Base-by-base conservation (phyloP, 2,797 vertebrate genomes). In the Enteromius mattozi region DNA sequence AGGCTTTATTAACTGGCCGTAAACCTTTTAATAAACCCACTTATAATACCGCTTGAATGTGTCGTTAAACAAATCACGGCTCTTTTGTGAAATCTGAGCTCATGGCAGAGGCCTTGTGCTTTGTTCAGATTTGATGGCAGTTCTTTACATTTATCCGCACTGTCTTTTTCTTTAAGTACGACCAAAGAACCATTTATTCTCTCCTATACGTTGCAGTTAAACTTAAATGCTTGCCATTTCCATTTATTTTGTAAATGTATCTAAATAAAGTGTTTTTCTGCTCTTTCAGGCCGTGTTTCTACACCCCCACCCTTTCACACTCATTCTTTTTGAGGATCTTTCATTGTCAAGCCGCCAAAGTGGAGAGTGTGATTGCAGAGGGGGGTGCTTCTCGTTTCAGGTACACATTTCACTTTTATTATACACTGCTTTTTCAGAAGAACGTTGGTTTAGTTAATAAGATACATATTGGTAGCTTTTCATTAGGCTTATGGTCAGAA, bases 301-400 rank as follows among this genome's bases (percentile, higher is more conserved):
- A 95, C 91, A 93, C 72, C 94, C 95, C 95, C 94, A 92, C 94
- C 96, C 96, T 96, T 95, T 97, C 96, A 93, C 95, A 95, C 95
- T 97, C 96, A 97, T 98, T 99, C 96, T 99, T 99, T 98, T 96
- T 93, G 96, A 96, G 95, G 97, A 97, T 97, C 82, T 96, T 95
- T 95, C 88, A 92, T 95, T 95, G 93, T 95, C 95, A 95, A 99
- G 98, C 98, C 98, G 98, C 94, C 95, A 94, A 95, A 96, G 94
- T 94, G 93, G 95, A 94, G 92, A 93, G 94, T 95, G 94, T 93
- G 94, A 95, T 96, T 93, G 91, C 97, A 97, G 97, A 97, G 97
- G 97, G 98, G 97, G 98, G 97, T 97, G 98, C 98, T 99, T 99
- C 98, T 99, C 98, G 97, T 99, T 99, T 99, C 97, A 99, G 98